These are phyloP conservation scores for Neolamprologus modestus DNA, from an alignment of 2,113 vertebrate species.

Conservation along the genomic window DNA sequence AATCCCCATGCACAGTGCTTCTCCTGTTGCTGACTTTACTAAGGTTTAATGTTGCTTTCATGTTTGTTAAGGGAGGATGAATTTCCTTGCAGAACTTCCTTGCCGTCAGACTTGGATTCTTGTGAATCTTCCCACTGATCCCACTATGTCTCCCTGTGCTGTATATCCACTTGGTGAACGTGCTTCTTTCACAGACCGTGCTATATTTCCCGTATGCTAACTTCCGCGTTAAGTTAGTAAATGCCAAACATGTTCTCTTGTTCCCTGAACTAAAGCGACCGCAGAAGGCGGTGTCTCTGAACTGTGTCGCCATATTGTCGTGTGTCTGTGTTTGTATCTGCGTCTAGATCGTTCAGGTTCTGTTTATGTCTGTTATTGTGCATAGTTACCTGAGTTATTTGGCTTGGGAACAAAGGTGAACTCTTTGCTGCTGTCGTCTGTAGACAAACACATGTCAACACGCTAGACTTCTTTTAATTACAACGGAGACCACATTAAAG, in stretches of 20 bases:
- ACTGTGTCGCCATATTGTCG: neutral
- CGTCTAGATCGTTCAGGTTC: neutral
- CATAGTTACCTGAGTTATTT: slow-evolving; percentile 31
- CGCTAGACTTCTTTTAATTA: neutral
- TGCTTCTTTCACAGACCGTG: neutral
- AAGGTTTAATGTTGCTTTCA: neutral
- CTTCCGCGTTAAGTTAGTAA: neutral
- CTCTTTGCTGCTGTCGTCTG: neutral
- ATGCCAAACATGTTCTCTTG: neutral
- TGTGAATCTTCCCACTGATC: neutral
- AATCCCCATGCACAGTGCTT: neutral
- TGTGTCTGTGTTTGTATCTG: neutral
- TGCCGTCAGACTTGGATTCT: neutral
- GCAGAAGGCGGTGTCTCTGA: neutral
- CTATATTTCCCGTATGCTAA: neutral
- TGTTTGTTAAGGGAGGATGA: neutral
- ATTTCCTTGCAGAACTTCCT: neutral
- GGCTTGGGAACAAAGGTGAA: slow-evolving; percentile 16
- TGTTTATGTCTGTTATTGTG: slow-evolving; percentile 31
- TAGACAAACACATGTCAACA: slow-evolving; percentile 15
- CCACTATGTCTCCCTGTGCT: neutral
- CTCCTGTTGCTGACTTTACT: neutral
- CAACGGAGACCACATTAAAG: slow-evolving; percentile 20
- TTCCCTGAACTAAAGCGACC: neutral
- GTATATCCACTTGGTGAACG: neutral